Conservation (phyloP, 2,113 vertebrate species). For the Lanius collurio region DNA sequence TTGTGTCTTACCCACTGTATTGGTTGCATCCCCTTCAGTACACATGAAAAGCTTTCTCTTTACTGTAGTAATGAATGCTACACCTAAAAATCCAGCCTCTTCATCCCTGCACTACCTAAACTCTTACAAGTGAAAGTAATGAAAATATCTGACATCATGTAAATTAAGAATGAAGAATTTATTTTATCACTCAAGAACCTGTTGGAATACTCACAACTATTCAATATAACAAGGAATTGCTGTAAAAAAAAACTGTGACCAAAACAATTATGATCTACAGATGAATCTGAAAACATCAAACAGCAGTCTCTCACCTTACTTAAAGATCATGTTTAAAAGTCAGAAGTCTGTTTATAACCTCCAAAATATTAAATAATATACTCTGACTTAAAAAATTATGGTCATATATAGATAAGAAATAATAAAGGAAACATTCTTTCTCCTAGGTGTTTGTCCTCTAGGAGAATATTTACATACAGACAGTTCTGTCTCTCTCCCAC, state of each 20-base stretch:
- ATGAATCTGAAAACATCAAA: not conserved
- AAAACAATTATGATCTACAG: not conserved
- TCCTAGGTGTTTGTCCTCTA: not conserved
- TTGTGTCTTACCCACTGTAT: not conserved
- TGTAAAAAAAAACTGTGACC: not conserved
- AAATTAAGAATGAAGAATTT: not conserved
- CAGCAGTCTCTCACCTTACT: not conserved
- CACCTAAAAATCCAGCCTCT: not conserved
- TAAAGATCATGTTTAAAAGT: not conserved
- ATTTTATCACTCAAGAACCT: not conserved
- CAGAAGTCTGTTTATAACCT: not conserved
- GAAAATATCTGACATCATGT: not conserved
- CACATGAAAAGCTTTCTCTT: not conserved
- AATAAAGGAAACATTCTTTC: not conserved
- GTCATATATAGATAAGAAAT: not conserved
- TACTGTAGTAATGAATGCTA: not conserved
- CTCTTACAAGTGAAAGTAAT: not conserved
- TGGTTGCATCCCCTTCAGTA: not conserved
- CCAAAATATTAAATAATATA: not conserved
- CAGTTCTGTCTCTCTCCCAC: not conserved
- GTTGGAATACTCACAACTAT: not conserved
- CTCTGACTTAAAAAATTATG: not conserved
- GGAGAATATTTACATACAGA: not conserved
- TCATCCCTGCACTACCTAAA: not conserved
- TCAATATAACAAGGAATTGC: not conserved